Percentiles rank a stretch among this genome's conserved stretches.
phyloP scores from a whole-genome alignment of 2,888 invertebrate genomes.

The Thysanoteuthis rhombus region DNA sequence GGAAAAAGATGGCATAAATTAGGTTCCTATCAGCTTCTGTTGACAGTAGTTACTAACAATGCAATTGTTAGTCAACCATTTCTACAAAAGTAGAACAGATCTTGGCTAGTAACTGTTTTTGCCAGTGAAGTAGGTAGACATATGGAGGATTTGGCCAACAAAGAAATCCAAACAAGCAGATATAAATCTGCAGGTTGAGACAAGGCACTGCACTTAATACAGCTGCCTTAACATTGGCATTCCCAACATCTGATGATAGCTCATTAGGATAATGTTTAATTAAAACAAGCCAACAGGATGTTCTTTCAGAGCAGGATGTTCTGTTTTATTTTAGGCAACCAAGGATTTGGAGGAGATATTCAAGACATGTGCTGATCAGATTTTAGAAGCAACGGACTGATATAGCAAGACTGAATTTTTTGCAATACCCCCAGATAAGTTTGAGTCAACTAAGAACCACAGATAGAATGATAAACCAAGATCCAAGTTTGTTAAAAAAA shows the following conservation, averaged over 20 bases:
- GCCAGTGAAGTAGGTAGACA: not conserved
- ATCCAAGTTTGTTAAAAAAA: no score
- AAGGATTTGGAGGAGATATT: not conserved
- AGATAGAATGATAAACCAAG: no score
- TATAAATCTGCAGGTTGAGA: not conserved
- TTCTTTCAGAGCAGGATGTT: not conserved
- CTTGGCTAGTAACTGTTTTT: not conserved
- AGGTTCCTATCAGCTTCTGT: not conserved
- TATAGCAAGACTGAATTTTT: not conserved
- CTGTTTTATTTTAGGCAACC: not conserved
- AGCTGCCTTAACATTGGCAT: not conserved
- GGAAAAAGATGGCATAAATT: not conserved
- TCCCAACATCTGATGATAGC: not conserved
- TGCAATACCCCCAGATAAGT: no score
- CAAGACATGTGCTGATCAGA: not conserved
- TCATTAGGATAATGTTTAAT: not conserved
- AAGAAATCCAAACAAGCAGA: not conserved
- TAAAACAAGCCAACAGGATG: slow-evolving; percentile 12
- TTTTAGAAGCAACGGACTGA: not conserved
- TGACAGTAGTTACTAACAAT: not conserved
- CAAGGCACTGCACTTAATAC: not conserved
- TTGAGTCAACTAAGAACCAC: no score
- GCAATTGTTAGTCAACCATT: not conserved
- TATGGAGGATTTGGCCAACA: not conserved
- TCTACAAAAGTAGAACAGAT: not conserved